These are phyloP conservation scores for Eretmochelys imbricata DNA, from an alignment of 2,113 vertebrate genomes.

Conservation along the genomic window DNA sequence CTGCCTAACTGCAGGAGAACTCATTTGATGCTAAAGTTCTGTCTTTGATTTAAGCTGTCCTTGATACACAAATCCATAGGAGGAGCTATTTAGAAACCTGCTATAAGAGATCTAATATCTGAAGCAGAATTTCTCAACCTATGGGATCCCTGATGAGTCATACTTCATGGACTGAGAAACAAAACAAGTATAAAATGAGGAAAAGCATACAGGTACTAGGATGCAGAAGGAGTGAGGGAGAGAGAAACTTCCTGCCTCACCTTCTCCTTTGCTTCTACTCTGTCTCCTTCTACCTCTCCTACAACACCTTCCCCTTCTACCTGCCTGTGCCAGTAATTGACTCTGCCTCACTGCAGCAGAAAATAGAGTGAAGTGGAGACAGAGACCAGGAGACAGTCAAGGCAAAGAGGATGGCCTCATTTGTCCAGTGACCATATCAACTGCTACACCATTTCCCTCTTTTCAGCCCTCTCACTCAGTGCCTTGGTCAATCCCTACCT, in stretches of 20 bases:
- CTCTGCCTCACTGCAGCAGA: background rate
- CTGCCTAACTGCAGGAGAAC: background rate
- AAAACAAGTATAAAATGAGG: background rate
- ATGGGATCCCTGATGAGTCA: background rate
- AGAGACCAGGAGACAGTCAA: background rate
- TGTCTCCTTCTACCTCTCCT: background rate
- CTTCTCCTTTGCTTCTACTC: background rate
- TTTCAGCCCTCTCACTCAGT: background rate
- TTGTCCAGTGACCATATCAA: background rate
- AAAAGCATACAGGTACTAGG: background rate
- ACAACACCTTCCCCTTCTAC: background rate
- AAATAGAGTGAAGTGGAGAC: background rate
- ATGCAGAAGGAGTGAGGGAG: background rate
- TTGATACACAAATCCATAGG: background rate
- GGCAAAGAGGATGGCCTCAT: background rate
- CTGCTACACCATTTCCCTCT: background rate
- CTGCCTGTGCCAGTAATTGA: background rate
- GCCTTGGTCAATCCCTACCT: background rate
- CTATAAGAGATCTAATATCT: background rate
- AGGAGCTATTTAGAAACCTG: background rate
- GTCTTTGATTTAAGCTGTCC: background rate
- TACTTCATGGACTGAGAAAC: background rate
- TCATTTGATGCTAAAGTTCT: background rate
- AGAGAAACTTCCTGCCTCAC: background rate
- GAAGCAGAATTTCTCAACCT: background rate